Base-by-base conservation (phyloP, 2,113 vertebrate species). In the Pristiophorus japonicus region DNA sequence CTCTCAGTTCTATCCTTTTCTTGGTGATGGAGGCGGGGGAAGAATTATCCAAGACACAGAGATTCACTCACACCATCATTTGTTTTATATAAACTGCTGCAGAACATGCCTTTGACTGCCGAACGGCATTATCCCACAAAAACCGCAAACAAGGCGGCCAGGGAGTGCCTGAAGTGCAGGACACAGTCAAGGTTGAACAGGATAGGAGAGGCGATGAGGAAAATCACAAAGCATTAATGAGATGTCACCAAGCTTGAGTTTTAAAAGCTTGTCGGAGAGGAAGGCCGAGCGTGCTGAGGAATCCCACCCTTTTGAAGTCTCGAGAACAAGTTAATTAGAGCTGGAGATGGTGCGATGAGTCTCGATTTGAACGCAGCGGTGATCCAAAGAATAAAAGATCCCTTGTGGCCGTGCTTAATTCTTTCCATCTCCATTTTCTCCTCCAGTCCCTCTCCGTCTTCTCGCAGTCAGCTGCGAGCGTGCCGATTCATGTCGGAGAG, bases 321-420 rank as follows among this genome's bases (percentile, higher is more conserved):
- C 6, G 88, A 59, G 34, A 92, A 92, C 55, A 91, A 91, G 30
- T 91, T 91, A 91, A 91, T 91, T 62, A 92, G 88, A 63, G 59
- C 62, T 38, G 59, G 88, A 63, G 59, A 65, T 63, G 59, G 59
- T 22, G 59, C 20, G 20, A 63, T 22, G 88, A 65, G 88, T 92
- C 88, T 92, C 62, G 88, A 92, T 63, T 92, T 62, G 59, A 92
- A 38, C 88, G 38, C 59, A 92, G 88, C 5, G 6, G 59, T 22
- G 88, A 92, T 20, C 6, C 59, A 63, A 38, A 92, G 88, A 65
- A 63, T 92, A 63, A 92, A 92, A 42, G 34, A 63, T 63, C 88
- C 88, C 88, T 22, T 42, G 59, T 63, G 88, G 55, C 34, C 5
- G 2, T 18, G 34, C 34, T 65, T 92, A 92, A 65, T 92, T 92